Conservation (phyloP, 1,140 invertebrate species). For the Tenebrio molitor region DNA sequence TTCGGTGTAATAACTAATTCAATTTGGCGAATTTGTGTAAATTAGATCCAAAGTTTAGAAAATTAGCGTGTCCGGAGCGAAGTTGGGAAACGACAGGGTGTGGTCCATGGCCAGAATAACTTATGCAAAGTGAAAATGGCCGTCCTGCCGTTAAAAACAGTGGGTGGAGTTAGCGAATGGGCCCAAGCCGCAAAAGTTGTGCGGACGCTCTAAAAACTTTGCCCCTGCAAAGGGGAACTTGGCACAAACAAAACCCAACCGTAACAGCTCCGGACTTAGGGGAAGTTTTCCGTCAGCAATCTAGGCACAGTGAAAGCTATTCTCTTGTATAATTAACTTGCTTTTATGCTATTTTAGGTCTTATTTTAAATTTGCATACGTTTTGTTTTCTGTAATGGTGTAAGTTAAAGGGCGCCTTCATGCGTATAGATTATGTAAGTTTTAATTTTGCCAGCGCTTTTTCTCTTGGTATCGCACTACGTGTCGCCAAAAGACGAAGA, state of each 20-base stretch:
- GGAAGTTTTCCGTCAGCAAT: conserved; percentile 57
- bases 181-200: conserved; percentile 65
- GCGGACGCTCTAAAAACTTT: conserved; percentile 64
- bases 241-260: conserved; percentile 58
- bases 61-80: conserved; percentile 43
- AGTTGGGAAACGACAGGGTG: conserved; percentile 62
- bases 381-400: conserved; percentile 58
- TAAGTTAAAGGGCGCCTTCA: conserved; percentile 59
- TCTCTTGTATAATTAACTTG: conserved; percentile 64
- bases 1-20: conserved; percentile 36
- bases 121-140: conserved; percentile 66
- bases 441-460: conserved; percentile 59
- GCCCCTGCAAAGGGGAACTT: conserved; percentile 59
- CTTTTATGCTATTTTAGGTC: conserved; percentile 64
- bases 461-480: conserved; percentile 44
- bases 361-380: conserved; percentile 61
- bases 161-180: conserved; percentile 63
- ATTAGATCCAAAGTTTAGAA: conserved; percentile 37
- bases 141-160: conserved; percentile 64
- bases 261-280: conserved; percentile 58
- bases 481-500: conserved; percentile 59
- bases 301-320: conserved; percentile 57
- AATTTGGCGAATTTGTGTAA: conserved; percentile 39
- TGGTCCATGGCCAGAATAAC: conserved; percentile 62
- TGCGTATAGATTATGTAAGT: conserved; percentile 65